These are phyloP conservation scores for Ectobius pallidus DNA, from an alignment of 2,888 invertebrate genomes.

Conservation along the genomic window DNA sequence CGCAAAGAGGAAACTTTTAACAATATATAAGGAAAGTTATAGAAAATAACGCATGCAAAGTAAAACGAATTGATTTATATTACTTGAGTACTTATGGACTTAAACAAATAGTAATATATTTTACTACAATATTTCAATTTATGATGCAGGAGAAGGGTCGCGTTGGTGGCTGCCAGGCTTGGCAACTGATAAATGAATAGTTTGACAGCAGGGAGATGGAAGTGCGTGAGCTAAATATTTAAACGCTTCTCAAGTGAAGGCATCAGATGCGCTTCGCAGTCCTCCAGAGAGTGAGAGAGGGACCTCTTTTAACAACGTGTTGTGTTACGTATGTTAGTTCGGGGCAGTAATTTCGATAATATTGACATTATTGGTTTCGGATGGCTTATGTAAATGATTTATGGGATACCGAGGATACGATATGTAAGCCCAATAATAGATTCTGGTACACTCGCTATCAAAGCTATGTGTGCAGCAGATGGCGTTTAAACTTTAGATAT, in stretches of 20 bases:
- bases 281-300: not conserved
- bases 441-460: slow-evolving; percentile 6
- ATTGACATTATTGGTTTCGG: slow-evolving; percentile 31
- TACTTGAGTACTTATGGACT: too few species aligned
- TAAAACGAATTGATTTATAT: too few species aligned
- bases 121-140: slow-evolving; percentile 11
- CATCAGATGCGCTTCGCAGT: slow-evolving; percentile 20
- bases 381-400: slow-evolving; percentile 30
- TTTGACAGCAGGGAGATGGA: slow-evolving; percentile 20
- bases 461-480: not conserved
- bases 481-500: too few species aligned
- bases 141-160: not conserved
- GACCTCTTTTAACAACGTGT: slow-evolving; percentile 18
- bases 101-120: not conserved
- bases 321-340: slow-evolving; percentile 1
- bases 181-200: slow-evolving; percentile 24
- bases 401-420: slow-evolving; percentile 22
- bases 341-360: slow-evolving; percentile 26
- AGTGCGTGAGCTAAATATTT: slow-evolving; percentile 28
- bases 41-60: too few species aligned
- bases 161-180: not conserved
- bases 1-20: too few species aligned
- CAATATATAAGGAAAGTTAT: too few species aligned
- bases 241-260: slow-evolving; percentile 18
- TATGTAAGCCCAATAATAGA: slow-evolving; percentile 27